Evolutionary conservation across 2,797 vertebrate genomes (phyloP).

Genomic region (Channallabes apus): DNA sequence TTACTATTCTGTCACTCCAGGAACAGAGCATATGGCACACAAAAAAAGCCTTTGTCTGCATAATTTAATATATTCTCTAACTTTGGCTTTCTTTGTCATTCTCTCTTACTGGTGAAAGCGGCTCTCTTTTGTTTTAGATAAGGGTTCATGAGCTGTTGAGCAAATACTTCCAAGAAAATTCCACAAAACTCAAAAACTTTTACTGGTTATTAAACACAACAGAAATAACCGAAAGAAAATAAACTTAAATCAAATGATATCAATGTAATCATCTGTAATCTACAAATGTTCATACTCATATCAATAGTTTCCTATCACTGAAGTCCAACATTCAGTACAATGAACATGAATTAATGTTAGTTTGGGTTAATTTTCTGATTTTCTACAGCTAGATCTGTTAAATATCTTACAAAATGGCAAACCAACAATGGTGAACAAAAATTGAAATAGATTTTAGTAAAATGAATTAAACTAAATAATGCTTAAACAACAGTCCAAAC

Average conservation of each 20-base stretch:
- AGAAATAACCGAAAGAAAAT: constrained; percentile 1
- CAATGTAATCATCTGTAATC: not conserved
- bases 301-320: not conserved
- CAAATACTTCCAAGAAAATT: constrained; percentile 21
- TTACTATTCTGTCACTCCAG: constrained; percentile 73
- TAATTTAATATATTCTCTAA: constrained; percentile 75
- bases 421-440: not conserved
- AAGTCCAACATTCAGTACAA: not conserved
- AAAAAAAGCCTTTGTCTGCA: constrained; percentile 68
- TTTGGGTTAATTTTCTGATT: not conserved
- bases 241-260: not conserved
- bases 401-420: not conserved
- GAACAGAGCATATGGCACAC: constrained; percentile 69
- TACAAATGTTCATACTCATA: not conserved
- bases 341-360: not conserved
- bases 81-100: constrained; percentile 59
- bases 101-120: constrained; percentile 5
- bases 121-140: constrained; percentile 29
- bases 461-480: not conserved
- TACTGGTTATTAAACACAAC: constrained; percentile 9
- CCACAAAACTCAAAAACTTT: constrained; percentile 16
- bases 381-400: not conserved
- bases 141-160: constrained; percentile 45
- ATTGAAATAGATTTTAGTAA: not conserved
- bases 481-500: no score